Evolutionary conservation across 2,113 vertebrate species (phyloP), one percentile per base, ranked within the genome.

Genomic region (Pseudorasbora parva): DNA sequence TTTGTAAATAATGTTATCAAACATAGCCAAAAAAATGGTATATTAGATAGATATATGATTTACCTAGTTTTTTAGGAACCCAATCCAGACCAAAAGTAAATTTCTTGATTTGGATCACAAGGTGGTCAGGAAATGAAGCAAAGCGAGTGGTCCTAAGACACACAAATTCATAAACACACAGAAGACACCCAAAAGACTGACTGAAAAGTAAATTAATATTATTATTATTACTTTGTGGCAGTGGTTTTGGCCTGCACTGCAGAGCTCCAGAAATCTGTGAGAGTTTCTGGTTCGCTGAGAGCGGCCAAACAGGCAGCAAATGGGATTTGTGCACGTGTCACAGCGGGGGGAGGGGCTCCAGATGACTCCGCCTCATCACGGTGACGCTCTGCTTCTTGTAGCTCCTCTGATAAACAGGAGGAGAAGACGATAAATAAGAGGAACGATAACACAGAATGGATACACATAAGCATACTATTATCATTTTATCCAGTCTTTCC

Each of bases 71-170:
- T 93, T 99, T 99, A 84, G 98, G 98, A 56, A 99, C 97, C 98
- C 98, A 99, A 92, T 99, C 98, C 87, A 98, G 93, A 87, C 98
- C 98, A 5, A 99, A 99, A 74, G 98, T 99, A 91, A 99, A 99
- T 89, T 99, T 99, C 95, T 99, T 99, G 88, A 99, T 98, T 92
- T 99, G 98, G 90, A 99, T 99, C 84, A 99, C 97, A 90, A 99
- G 94, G 91, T 99, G 96, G 91, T 99, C 98, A 0, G 98, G 98
- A 91, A 99, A 99, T 80, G 98, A 99, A 90, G 98, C 98, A 85
- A 99, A 99, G 25, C 97, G 95, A 14, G 98, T 99, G 0, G 96
- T 98, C 94, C 98, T 99, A 12, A 45, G 56, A 60, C 3, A 72
- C 4, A 79, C 9, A n/a, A 8, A 57, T 5, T 12, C 15, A 21